Evolutionary conservation across 2,113 vertebrate species (phyloP), one percentile per base, ranked within the genome.

Genomic region (Hydropotes inermis): DNA sequence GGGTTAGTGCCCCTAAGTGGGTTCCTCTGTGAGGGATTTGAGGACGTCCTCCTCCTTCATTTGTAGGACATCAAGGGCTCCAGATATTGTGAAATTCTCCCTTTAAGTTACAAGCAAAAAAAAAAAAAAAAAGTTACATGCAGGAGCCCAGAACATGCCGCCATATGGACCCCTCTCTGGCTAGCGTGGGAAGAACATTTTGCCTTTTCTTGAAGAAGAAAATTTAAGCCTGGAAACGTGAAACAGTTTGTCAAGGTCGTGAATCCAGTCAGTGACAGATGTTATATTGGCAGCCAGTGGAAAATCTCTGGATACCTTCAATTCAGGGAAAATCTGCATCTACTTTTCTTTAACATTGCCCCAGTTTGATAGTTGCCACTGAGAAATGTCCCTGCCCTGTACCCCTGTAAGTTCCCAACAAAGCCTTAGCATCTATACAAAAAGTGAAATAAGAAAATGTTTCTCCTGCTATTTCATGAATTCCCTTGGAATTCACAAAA

Each of bases 401-500:
- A 67, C 27, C 50, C 74, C 16, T 19, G 43, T n/a, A 76, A 64
- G 13, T 16, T 89, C 33, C 25, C 67, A 91, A 86, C 15, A 21
- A 82, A 89, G 52, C 79, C 43, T 61, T 50, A 30, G 27, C 15
- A 21, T 61, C 55, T 54, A 17, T 25, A 54, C 85, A 61, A 92
- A 89, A 87, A 89, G 21, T 85, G 81, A 98, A 93, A 94, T 64
- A 88, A 89, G 15, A 67, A 87, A 74, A 61, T 36, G 14, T 55
- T 94, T 83, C 8, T 94, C 67, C 89, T 36, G 6, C 43, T 60
- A 67, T 76, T 85, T 92, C 52, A 88, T 83, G 33, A 95, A 84
- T 94, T 82, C 76, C 89, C 90, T 95, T 85, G 30, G 83, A 97
- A 88, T 97, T 92, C 95, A 86, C 47, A 86, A 16, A 67, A 76